Evolutionary conservation across 2,888 invertebrate species (phyloP), one percentile per base, ranked within the genome.

Genomic region (Chymomyza fuscimana): DNA sequence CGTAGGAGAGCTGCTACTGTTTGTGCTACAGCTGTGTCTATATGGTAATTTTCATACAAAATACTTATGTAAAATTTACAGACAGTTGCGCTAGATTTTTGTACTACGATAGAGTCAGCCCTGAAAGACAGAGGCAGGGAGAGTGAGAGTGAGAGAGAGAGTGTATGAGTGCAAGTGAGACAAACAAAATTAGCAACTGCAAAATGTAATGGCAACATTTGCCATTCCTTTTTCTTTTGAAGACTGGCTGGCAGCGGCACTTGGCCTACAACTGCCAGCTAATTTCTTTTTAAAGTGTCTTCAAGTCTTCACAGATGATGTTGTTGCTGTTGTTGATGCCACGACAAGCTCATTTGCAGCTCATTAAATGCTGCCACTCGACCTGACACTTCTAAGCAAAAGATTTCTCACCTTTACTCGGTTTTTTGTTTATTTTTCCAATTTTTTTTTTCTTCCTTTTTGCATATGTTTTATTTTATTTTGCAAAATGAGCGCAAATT

Each of bases 311-410:
- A 1, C 61, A 65, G 59, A 15, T 16, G 32, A 9, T 15, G 59
- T 66, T 67, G 67, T 72, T 74, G 67, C 25, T 25, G 61, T 62
- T 72, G 69, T 56, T 77, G 72, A 72, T 74, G 79, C 77, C 81
- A 70, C 74, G 73, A 82, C 86, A 88, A 82, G 82, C 89, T 88
- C 88, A 89, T 88, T 88, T 88, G 87, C 88, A 89, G 87, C 88
- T 88, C 89, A 88, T 88, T 88, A 87, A 88, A 89, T 86, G 78
- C 81, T 82, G 84, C 76, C 81, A 86, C 86, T 87, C 87, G 84
- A 86, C 84, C 82, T 54, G 52, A 54, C 52, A 54, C 15, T 19
- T 12, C 52, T n/a, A 19, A 54, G 15, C 7, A 54, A 19, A 46
- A 46, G 40, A 12, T 46, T 46, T 46, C 40, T 46, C 4, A 46